Evolutionary conservation across 2,113 vertebrate genomes (phyloP).

Genomic region (Solenodon paradoxus): DNA sequence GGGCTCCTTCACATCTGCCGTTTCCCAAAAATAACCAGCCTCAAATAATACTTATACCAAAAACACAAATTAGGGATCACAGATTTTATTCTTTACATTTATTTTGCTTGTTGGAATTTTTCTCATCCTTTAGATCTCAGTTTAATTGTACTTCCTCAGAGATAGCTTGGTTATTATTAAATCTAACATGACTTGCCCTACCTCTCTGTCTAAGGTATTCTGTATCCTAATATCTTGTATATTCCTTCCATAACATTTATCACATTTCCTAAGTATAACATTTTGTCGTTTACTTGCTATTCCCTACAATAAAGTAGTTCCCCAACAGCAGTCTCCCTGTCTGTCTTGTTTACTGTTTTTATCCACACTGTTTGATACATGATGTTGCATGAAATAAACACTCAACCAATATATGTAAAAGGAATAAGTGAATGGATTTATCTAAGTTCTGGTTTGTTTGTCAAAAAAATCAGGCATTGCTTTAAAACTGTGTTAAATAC

Average conservation of each 20-base stretch:
- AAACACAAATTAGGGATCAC: too few relatives aligned
- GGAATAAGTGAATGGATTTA: neutral
- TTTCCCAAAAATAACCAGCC: too few relatives aligned
- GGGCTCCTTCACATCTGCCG: too few relatives aligned
- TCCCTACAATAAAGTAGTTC: neutral
- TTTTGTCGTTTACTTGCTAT: neutral
- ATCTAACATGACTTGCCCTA: neutral
- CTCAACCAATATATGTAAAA: neutral
- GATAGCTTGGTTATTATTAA: neutral
- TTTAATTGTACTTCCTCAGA: neutral
- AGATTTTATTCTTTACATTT: too few relatives aligned
- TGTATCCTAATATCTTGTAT: neutral
- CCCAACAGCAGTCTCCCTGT: neutral
- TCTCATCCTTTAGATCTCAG: neutral
- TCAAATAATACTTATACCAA: too few relatives aligned
- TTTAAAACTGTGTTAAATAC: neutral
- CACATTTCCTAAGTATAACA: neutral
- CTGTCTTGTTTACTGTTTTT: neutral
- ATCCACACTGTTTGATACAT: neutral
- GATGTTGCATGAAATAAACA: constrained; percentile 1
- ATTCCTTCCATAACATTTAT: neutral
- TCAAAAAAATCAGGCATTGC: constrained; percentile 9
- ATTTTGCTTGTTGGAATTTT: neutral
- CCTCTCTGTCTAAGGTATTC: neutral
- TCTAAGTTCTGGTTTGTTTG: neutral